Conservation (phyloP, 2,797 vertebrate species). For the Sylvilagus floridanus region DNA sequence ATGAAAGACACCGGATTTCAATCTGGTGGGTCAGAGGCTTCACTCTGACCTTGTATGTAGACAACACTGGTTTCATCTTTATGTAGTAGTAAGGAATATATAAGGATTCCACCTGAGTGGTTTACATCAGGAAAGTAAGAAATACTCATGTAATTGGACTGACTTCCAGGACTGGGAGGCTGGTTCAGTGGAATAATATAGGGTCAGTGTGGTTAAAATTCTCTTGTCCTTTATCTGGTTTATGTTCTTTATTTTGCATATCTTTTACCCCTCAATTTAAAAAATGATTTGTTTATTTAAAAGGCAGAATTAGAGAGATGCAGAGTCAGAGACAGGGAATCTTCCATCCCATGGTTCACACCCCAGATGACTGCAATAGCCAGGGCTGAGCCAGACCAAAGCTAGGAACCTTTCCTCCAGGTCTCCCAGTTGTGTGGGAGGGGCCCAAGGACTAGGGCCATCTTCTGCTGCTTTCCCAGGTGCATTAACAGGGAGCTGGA, state of each 20-base stretch:
- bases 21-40: not conserved
- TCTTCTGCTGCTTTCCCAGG: too few relatives aligned
- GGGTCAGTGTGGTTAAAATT: not conserved
- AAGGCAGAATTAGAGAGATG: too few relatives aligned
- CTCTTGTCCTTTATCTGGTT: not conserved
- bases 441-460: too few relatives aligned
- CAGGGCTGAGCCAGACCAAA: too few relatives aligned
- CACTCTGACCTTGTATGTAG: not conserved
- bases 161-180: not conserved
- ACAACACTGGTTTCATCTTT: not conserved
- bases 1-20: not conserved
- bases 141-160: not conserved
- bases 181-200: not conserved
- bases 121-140: not conserved
- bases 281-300: too few relatives aligned
- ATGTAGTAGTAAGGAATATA: not conserved
- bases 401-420: too few relatives aligned
- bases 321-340: too few relatives aligned
- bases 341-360: too few relatives aligned
- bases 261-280: not conserved
- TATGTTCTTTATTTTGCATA: not conserved
- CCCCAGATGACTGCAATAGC: too few relatives aligned
- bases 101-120: not conserved
- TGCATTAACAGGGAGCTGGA: too few relatives aligned
- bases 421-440: too few relatives aligned